A percentile compares a stretch with the other conserved stretches of the same genome.
These are phyloP conservation scores for Pseudomyrmex concolor DNA, from an alignment of 1,140 invertebrate genomes.

Conservation along the genomic window DNA sequence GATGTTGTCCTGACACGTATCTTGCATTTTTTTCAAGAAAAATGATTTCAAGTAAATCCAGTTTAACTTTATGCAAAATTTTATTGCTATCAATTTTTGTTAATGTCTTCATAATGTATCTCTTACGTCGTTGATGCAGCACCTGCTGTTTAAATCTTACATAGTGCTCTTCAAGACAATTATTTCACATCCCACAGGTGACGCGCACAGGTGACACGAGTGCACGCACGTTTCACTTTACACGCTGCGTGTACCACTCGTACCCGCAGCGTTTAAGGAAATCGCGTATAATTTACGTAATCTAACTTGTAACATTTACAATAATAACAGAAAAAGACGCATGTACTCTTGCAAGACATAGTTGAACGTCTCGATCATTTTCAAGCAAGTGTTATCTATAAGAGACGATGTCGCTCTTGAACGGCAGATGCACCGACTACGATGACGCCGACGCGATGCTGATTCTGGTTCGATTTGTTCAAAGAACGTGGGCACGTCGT, in stretches of 20 bases:
- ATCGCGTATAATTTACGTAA: not conserved
- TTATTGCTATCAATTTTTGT: too few species aligned
- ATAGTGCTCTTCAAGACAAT: constrained; percentile 17
- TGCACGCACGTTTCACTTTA: constrained; percentile 38
- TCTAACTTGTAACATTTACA: constrained; percentile 5
- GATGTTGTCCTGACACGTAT: constrained; percentile 34
- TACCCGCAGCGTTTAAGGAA: constrained; percentile 12
- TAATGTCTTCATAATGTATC: not conserved
- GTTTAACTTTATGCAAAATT: too few species aligned
- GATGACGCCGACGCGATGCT: not conserved
- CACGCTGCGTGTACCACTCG: not conserved
- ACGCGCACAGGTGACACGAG: constrained; percentile 42
- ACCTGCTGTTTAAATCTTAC: constrained; percentile 58
- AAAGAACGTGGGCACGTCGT: constrained; percentile 27
- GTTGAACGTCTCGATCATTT: not conserved
- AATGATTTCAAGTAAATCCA: too few species aligned
- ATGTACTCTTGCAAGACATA: not conserved
- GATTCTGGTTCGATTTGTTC: constrained; percentile 40
- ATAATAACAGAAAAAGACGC: constrained; percentile 18
- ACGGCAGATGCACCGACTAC: constrained; percentile 17
- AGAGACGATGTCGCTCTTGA: not conserved
- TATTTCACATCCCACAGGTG: constrained; percentile 54
- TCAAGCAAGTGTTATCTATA: constrained; percentile 2
- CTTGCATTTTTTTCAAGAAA: not conserved
- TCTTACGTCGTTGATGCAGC: constrained; percentile 3